Base-by-base conservation (phyloP, 2,797 vertebrate genomes). In the Rhadinocentrus ornatus region DNA sequence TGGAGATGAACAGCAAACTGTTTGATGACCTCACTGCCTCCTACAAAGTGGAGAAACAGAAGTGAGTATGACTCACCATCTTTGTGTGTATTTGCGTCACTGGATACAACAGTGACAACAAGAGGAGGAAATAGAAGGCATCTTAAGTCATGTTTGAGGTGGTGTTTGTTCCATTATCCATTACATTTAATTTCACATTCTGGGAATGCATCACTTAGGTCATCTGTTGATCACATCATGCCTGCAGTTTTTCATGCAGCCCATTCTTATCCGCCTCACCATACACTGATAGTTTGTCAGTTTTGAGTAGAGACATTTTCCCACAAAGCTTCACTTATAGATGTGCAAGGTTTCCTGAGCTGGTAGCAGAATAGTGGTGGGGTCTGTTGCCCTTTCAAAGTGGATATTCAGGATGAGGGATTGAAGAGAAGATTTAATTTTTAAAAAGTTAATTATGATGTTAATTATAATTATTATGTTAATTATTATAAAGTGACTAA, bases 11-110 rank as follows among this genome's bases (percentile, higher is more conserved):
- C 63, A 95, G 96, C 80, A 96, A 96, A 80, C 95, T 97, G 59
- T 97, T 97, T 70, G 96, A 97, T 82, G 96, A 97, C 81, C 96
- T 97, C 86, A 97, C 96, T 35, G 95, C 96, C 87, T 96, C 96
- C 80, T 97, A 97, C 93, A 97, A 97, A 92, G 94, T 97, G 90
- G 96, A 97, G 84, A 96, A 96, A 87, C 96, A 97, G 93, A 96
- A 97, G 96, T 97, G 91, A 94, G 96, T 93, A 11, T 84, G 87
- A 89, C 76, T 88, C 86, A 85, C 74, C 55, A 26, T 11, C 41
- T 69, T 53, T 80, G 71, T 37, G 57, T n/a, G 31, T 50, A 58
- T 73, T 68, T 82, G 71, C 77, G 80, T 86, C 81, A 71, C 75
- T 80, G 77, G 77, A 81, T 72, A 85, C 75, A 10, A 78, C 55